Evolutionary conservation across 2,113 vertebrate species (phyloP).

Genomic region (Mastomys natalensis): DNA sequence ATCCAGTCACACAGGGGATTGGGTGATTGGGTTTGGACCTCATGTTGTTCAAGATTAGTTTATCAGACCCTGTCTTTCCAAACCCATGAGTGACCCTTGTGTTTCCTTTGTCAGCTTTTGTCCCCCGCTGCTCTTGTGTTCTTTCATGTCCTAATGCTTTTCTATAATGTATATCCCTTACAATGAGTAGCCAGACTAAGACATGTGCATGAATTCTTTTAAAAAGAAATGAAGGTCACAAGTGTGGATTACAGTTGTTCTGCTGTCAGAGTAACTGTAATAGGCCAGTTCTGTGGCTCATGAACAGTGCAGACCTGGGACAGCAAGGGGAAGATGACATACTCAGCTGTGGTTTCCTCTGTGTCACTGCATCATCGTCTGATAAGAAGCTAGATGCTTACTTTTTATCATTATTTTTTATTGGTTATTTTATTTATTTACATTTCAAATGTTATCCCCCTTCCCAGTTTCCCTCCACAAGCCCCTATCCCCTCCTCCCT

Average conservation of each 20-base stretch:
- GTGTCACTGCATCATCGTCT: neutral
- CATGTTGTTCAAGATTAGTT: neutral
- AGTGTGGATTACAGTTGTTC: neutral
- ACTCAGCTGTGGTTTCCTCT: too few species aligned
- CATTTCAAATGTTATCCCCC: too few species aligned
- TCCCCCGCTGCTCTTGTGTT: neutral
- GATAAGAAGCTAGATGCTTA: neutral
- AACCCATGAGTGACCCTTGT: neutral
- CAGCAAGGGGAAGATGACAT: neutral
- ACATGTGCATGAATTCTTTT: neutral
- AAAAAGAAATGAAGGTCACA: neutral
- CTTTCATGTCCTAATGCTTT: neutral
- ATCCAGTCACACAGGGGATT: neutral
- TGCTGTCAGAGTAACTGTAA: neutral
- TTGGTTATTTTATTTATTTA: too few species aligned
- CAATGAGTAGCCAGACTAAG: neutral
- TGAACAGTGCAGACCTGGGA: neutral
- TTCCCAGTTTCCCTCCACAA: too few species aligned
- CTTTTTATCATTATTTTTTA: too few species aligned
- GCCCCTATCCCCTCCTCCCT: too few species aligned
- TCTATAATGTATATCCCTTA: neutral
- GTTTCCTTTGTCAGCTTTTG: neutral
- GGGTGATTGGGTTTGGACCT: neutral
- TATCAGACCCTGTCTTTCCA: neutral
- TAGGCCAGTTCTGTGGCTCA: neutral